phyloP scores from a whole-genome alignment of 2,888 invertebrate genomes.

The Nephrotoma appendiculata region DNA sequence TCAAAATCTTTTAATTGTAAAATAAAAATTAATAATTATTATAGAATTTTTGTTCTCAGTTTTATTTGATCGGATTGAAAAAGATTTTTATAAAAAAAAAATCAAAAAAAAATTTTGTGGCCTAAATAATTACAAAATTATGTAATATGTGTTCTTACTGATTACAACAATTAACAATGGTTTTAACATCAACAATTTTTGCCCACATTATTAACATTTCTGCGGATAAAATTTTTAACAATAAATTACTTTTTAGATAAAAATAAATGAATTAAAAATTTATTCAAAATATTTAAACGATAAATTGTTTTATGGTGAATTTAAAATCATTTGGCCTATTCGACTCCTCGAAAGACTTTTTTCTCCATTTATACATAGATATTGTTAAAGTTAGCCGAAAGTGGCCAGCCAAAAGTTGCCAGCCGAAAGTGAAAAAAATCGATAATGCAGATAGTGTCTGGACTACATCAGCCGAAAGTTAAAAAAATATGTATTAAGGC shows the following conservation, averaged over 20 bases:
- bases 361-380: too few relatives aligned
- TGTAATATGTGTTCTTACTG: background rate
- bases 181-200: background rate
- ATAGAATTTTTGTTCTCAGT: background rate
- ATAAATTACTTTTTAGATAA: background rate
- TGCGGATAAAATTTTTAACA: background rate
- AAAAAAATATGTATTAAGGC: too few relatives aligned
- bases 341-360: too few relatives aligned
- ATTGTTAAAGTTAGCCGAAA: too few relatives aligned
- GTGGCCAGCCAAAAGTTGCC: too few relatives aligned
- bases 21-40: too few relatives aligned
- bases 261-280: background rate
- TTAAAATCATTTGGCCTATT: background rate
- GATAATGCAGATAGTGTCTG: too few relatives aligned
- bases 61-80: background rate
- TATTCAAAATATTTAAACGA: background rate
- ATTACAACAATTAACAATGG: background rate
- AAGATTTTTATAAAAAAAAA: background rate
- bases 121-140: background rate
- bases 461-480: too few relatives aligned
- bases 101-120: background rate
- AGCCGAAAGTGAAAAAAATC: too few relatives aligned
- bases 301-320: background rate
- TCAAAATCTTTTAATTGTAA: too few relatives aligned
- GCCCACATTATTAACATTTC: too few relatives aligned